Evolutionary conservation across 2,888 invertebrate genomes (phyloP).

Genomic region (Orchesella flavescens): DNA sequence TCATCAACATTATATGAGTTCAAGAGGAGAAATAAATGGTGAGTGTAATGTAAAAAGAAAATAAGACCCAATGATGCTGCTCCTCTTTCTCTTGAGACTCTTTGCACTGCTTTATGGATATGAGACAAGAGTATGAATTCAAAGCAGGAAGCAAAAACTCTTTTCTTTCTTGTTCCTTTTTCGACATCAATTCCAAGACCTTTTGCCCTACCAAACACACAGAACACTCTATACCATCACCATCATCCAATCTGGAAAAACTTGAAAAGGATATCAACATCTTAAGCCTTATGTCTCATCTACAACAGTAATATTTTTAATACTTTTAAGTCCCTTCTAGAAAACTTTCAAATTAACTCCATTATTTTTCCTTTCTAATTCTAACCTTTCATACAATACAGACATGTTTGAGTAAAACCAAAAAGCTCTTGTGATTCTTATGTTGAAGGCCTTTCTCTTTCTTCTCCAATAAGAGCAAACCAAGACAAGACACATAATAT

Average conservation of each 20-base stretch:
- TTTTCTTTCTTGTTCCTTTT: constrained; percentile 29
- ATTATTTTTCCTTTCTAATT: constrained; percentile 69
- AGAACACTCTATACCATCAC: constrained; percentile 15
- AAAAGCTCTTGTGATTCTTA: constrained; percentile 4
- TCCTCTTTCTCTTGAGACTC: no score
- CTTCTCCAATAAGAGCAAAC: no score
- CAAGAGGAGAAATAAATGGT: no score
- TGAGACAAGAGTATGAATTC: neutral
- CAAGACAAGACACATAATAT: no score
- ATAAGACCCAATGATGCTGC: no score
- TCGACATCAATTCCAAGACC: neutral
- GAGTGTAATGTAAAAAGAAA: no score
- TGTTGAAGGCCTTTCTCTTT: no score
- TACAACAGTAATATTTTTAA: constrained; percentile 59
- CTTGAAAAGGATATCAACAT: constrained; percentile 53
- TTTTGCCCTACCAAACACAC: no score
- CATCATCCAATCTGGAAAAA: constrained; percentile 36
- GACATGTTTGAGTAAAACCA: neutral
- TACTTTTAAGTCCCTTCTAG: constrained; percentile 69
- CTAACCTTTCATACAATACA: constrained; percentile 29
- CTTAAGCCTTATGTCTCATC: constrained; percentile 38
- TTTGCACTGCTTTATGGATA: no score
- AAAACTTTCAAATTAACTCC: constrained; percentile 72
- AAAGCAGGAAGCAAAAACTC: constrained; percentile 22
- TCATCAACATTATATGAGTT: constrained; percentile 11